phyloP scores from a whole-genome alignment of 2,113 vertebrate species.

The Perca fluviatilis region DNA sequence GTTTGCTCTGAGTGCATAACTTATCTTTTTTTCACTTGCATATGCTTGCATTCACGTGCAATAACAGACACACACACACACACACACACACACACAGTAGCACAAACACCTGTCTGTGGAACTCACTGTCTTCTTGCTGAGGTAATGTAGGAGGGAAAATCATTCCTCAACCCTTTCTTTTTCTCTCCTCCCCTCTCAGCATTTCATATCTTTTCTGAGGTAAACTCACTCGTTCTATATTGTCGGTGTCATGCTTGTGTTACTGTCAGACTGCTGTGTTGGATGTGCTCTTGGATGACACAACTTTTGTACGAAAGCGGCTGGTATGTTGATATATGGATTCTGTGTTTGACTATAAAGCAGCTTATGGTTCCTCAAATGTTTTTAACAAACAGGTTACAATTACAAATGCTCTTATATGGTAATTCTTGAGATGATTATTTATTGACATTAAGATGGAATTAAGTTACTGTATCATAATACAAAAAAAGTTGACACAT shows the following conservation, averaged over 20 bases:
- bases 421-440: neutral
- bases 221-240: slow-evolving; percentile 36
- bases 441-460: neutral
- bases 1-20: neutral
- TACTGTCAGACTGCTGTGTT: neutral
- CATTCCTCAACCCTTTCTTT: slow-evolving; percentile 56
- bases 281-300: slow-evolving; percentile 26
- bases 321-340: slow-evolving; percentile 59
- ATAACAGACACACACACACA: slow-evolving; percentile 11
- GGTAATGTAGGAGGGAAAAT: slow-evolving; percentile 75
- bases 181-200: slow-evolving; percentile 65
- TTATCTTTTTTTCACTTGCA: neutral
- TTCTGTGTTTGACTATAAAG: neutral
- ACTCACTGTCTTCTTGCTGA: slow-evolving; percentile 52
- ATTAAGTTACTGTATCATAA: neutral
- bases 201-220: slow-evolving; percentile 49
- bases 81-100: slow-evolving; percentile 29
- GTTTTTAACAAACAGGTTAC: neutral
- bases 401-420: neutral
- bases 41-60: slow-evolving; percentile 2
- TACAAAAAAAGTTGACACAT: slow-evolving; percentile 2
- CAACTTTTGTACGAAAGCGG: neutral
- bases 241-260: neutral
- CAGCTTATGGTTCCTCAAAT: neutral
- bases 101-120: slow-evolving; percentile 68